These are phyloP conservation scores for Parotocinclus haroldoi DNA, from an alignment of 2,797 vertebrate species.

Conservation along the genomic window DNA sequence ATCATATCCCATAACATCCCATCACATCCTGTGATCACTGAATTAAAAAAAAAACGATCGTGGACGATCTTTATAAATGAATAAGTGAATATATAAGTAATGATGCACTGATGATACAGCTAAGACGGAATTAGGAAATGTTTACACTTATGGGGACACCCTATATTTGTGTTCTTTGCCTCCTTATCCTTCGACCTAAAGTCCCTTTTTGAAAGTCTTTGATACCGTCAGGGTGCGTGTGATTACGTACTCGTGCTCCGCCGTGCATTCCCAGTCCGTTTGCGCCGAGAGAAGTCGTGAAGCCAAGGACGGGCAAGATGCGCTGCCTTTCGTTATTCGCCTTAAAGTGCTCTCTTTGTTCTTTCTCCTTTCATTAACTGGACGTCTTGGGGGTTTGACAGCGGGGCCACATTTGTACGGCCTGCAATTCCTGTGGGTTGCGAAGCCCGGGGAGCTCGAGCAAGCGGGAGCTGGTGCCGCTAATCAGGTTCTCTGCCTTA, in stretches of 20 bases:
- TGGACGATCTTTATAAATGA: too few relatives aligned
- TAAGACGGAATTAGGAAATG: too few relatives aligned
- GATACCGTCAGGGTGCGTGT: not conserved
- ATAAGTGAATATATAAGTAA: too few relatives aligned
- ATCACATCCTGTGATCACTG: not conserved
- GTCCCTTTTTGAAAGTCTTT: too few relatives aligned
- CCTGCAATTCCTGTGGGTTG: conserved; percentile 38
- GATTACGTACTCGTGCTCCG: conserved; percentile 32
- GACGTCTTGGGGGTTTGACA: conserved; percentile 42
- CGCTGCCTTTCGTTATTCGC: conserved; percentile 30
- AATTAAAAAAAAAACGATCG: conserved; percentile 15
- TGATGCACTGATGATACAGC: too few relatives aligned
- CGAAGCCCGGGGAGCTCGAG: not conserved
- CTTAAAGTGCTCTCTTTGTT: conserved; percentile 30
- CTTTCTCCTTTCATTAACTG: conserved; percentile 49
- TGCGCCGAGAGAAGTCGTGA: conserved; percentile 20
- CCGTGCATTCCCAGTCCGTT: conserved; percentile 11
- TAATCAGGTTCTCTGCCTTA: conserved; percentile 57
- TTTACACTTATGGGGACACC: too few relatives aligned
- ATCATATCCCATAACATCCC: too few relatives aligned
- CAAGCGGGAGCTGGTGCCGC: conserved; percentile 32
- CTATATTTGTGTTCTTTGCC: too few relatives aligned
- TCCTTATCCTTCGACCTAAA: too few relatives aligned
- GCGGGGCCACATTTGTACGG: conserved; percentile 42
- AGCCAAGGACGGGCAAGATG: conserved; percentile 26